Percentiles rank a stretch among this genome's conserved stretches.
Conservation (phyloP, 2,888 invertebrate species). For the Bellardia pandia region DNA sequence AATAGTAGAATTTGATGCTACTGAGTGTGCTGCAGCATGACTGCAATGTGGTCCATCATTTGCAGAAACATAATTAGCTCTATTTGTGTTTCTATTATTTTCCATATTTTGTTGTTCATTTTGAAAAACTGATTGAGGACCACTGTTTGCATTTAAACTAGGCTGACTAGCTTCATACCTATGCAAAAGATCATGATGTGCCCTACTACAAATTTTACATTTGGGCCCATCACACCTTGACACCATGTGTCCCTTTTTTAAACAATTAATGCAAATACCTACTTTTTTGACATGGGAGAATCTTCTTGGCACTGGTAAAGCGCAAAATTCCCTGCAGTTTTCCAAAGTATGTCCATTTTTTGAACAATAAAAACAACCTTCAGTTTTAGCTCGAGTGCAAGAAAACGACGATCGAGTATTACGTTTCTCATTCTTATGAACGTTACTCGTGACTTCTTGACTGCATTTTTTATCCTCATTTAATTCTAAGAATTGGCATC, state of each 20-base stretch:
- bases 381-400: not conserved
- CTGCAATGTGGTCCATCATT: not conserved
- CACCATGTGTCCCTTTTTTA: constrained; percentile 1
- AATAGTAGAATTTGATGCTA: not conserved
- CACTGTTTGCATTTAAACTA: not conserved
- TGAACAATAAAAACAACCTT: constrained; percentile 6
- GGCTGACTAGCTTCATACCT: not conserved
- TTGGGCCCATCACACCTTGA: not conserved
- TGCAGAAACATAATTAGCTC: not conserved
- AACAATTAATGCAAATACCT: constrained; percentile 2
- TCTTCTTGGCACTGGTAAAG: not conserved
- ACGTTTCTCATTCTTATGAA: not conserved
- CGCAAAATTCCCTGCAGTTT: not conserved
- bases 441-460: not conserved
- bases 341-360: not conserved
- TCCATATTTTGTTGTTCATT: not conserved
- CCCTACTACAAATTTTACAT: not conserved
- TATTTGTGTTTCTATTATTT: not conserved
- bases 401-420: not conserved
- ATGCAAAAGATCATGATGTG: not conserved
- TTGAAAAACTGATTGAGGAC: not conserved
- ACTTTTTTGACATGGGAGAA: not conserved
- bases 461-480: not conserved
- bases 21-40: not conserved
- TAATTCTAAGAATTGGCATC: constrained; percentile 21